Percentiles rank a stretch among this genome's conserved stretches.
These are phyloP conservation scores for Oryzaephilus surinamensis DNA, from an alignment of 1,140 invertebrate genomes.

Conservation along the genomic window DNA sequence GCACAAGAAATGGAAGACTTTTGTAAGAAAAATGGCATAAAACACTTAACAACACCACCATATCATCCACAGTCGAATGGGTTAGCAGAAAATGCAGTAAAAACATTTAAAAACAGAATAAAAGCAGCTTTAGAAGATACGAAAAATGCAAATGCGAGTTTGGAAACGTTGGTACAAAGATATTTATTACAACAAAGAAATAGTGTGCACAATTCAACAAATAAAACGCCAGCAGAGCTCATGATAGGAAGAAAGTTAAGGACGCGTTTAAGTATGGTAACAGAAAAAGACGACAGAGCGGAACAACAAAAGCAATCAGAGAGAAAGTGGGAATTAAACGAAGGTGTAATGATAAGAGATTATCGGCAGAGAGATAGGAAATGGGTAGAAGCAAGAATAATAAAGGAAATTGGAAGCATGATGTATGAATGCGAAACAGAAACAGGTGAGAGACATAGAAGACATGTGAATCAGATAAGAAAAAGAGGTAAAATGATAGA, in stretches of 20 bases:
- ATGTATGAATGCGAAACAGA: neutral
- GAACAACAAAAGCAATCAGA: neutral
- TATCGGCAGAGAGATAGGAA: neutral
- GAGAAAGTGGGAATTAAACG: neutral
- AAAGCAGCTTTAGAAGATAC: slow-evolving; percentile 1
- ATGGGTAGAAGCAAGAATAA: neutral
- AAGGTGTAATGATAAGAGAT: slow-evolving; percentile 1
- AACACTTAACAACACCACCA: slow-evolving; percentile 1
- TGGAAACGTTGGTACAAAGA: too few relatives aligned
- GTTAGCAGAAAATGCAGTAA: too few relatives aligned
- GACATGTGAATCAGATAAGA: slow-evolving; percentile 3
- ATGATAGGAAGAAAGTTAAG: slow-evolving; percentile 8
- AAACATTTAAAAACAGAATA: slow-evolving; percentile 1
- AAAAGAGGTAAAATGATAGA: too few relatives aligned
- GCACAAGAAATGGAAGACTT: neutral
- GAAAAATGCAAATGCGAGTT: neutral
- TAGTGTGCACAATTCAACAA: slow-evolving; percentile 1
- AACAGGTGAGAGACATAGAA: neutral
- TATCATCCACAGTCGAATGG: slow-evolving; percentile 10
- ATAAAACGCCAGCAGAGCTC: slow-evolving; percentile 1
- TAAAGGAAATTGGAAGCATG: neutral
- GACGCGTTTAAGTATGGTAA: slow-evolving; percentile 3
- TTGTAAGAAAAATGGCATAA: slow-evolving; percentile 1
- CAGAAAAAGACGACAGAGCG: neutral
- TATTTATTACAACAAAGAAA: slow-evolving; percentile 11